phyloP scores from a whole-genome alignment of 1,140 invertebrate species.

The Hydropsyche tenuis region DNA sequence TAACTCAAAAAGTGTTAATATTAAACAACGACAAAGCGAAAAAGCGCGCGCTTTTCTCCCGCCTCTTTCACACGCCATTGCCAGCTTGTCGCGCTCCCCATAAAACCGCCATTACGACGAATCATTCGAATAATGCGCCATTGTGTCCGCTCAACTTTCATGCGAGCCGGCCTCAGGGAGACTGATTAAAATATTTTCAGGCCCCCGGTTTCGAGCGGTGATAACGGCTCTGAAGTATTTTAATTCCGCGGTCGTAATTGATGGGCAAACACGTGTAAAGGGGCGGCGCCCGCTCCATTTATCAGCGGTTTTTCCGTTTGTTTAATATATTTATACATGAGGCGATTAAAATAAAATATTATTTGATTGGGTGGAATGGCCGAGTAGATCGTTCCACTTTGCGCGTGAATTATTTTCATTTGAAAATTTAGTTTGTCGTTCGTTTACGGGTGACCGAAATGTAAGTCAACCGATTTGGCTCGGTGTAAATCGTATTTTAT shows the following conservation, averaged over 20 bases:
- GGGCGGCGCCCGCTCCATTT: background rate
- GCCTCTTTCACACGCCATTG: background rate
- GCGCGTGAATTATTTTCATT: conserved; percentile 14
- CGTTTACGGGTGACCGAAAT: background rate
- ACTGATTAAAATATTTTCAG: conserved; percentile 27
- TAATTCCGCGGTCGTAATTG: conserved; percentile 27
- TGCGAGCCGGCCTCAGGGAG: background rate
- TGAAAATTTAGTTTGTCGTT: background rate
- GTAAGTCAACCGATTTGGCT: too few species aligned
- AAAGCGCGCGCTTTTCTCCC: background rate
- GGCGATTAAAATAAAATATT: conserved; percentile 21
- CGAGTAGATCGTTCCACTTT: conserved; percentile 19
- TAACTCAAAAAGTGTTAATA: too few species aligned
- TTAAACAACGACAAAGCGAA: too few species aligned
- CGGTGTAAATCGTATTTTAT: too few species aligned
- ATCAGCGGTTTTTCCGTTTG: background rate
- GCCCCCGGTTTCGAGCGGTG: background rate
- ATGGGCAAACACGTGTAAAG: conserved; percentile 24
- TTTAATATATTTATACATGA: conserved; percentile 1
- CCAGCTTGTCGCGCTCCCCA: background rate
- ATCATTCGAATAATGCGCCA: background rate
- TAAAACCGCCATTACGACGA: background rate
- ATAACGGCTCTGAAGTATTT: conserved; percentile 23
- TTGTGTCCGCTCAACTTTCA: background rate
- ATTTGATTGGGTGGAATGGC: conserved; percentile 4